Percentiles rank a stretch among this genome's conserved stretches.
Evolutionary conservation across 1,140 invertebrate genomes (phyloP).

Genomic region (Drosophila pectinifera): DNA sequence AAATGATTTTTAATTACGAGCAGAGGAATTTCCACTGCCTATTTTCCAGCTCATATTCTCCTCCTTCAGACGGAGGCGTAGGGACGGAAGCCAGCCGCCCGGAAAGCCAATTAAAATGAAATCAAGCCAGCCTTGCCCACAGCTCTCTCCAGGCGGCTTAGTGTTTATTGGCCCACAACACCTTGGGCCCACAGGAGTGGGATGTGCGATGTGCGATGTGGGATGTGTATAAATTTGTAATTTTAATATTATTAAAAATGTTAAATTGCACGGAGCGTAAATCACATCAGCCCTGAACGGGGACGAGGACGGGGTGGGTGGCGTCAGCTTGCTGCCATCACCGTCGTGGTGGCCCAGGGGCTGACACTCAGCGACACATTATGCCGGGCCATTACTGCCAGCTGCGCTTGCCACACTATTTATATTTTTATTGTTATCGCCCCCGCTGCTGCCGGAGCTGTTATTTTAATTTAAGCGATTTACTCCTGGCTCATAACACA

Average conservation of each 20-base stretch:
- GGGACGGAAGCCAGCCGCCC: conserved; percentile 29
- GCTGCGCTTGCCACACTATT: conserved; percentile 78
- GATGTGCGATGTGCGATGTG: too few relatives aligned
- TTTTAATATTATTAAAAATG: conserved; percentile 83
- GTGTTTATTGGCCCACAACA: conserved; percentile 75
- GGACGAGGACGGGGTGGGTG: conserved; percentile 3
- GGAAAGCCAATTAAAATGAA: conserved; percentile 60
- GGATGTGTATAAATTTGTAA: conserved; percentile 72
- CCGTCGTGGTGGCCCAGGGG: conserved; percentile 57
- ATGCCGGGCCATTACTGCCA: conserved; percentile 72
- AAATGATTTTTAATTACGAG: conserved; percentile 50
- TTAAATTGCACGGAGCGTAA: conserved; percentile 78
- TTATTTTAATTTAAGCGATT: conserved; percentile 80
- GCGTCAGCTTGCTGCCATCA: conserved; percentile 72
- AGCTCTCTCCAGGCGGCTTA: conserved; percentile 5
- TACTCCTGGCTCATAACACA: conserved; percentile 61
- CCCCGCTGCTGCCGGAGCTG: conserved; percentile 10
- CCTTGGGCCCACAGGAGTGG: conserved; percentile 44
- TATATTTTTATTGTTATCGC: conserved; percentile 66
- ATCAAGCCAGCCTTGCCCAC: conserved; percentile 36
- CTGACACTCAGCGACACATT: conserved; percentile 48
- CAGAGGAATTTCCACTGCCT: conserved; percentile 7
- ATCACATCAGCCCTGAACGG: conserved; percentile 58
- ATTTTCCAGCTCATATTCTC: conserved; percentile 24
- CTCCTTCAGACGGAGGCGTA: neutral